These are phyloP conservation scores for Megaceryle alcyon DNA, from an alignment of 2,797 vertebrate species.

Conservation along the genomic window DNA sequence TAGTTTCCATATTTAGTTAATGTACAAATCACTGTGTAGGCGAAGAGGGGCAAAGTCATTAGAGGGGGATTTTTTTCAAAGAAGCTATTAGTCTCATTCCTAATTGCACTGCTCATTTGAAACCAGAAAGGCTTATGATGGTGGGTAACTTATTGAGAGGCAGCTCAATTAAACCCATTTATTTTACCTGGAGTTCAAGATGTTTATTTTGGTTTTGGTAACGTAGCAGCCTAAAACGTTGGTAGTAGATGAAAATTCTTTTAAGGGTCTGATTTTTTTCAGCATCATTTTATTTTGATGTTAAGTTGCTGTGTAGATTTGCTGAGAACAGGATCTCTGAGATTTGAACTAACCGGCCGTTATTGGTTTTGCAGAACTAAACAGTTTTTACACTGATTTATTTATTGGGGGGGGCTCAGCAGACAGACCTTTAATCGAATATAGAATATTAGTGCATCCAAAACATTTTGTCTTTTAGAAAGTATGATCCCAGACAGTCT, in stretches of 20 bases:
- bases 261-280: neutral
- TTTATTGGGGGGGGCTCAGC: neutral
- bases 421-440: conserved; percentile 36
- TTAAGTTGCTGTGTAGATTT: neutral
- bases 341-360: neutral
- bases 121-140: conserved; percentile 5
- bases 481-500: conserved; percentile 32
- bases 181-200: conserved; percentile 2
- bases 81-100: conserved; percentile 9
- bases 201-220: neutral
- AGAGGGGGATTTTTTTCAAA: neutral
- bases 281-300: neutral
- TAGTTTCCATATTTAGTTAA: conserved; percentile 23
- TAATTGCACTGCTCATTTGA: conserved; percentile 43
- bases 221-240: neutral
- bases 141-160: neutral
- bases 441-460: conserved; percentile 34
- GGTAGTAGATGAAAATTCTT: neutral
- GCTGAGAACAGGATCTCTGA: neutral
- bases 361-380: neutral
- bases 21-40: conserved; percentile 31
- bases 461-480: conserved; percentile 52
- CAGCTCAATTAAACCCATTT: conserved; percentile 9
- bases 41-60: conserved; percentile 13
- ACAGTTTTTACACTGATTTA: neutral